Conservation (phyloP, 2,888 invertebrate genomes). For the Calephelis perditalis region DNA sequence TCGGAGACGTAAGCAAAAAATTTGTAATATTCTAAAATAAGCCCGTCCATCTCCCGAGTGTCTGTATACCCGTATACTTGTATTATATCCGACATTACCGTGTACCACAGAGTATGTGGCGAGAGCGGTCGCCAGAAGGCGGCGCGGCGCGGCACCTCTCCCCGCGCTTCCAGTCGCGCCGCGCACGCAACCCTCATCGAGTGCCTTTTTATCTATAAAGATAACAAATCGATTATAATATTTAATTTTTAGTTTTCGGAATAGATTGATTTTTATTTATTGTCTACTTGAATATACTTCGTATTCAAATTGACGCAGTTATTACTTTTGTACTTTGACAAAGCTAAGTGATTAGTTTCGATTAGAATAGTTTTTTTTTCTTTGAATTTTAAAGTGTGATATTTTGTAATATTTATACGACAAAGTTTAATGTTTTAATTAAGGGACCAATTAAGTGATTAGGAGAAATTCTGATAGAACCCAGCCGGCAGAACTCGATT, state of each 20-base stretch:
- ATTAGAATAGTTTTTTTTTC: slow-evolving; percentile 71
- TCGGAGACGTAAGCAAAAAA: slow-evolving; percentile 53
- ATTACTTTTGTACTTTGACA: slow-evolving; percentile 75
- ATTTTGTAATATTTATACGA: slow-evolving; percentile 78
- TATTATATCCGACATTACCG: slow-evolving; percentile 32
- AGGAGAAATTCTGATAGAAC: slow-evolving; percentile 73
- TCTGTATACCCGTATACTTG: slow-evolving; percentile 49
- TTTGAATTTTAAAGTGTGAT: slow-evolving; percentile 78
- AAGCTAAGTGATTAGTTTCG: slow-evolving; percentile 71
- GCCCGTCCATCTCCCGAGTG: slow-evolving; percentile 59
- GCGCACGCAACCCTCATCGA: slow-evolving; percentile 46
- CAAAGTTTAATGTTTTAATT: slow-evolving; percentile 75
- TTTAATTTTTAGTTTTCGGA: slow-evolving; percentile 76
- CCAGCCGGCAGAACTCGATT: slow-evolving; percentile 38
- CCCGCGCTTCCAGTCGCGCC: slow-evolving; percentile 53
- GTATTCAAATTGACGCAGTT: slow-evolving; percentile 74
- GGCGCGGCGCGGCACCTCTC: slow-evolving; percentile 38
- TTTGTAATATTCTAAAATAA: slow-evolving; percentile 42
- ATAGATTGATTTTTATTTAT: slow-evolving; percentile 76
- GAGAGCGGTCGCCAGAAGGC: slow-evolving; percentile 38
- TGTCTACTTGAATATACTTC: slow-evolving; percentile 63
- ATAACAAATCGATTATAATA: slow-evolving; percentile 68
- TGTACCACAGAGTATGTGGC: slow-evolving; percentile 22
- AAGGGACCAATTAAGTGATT: slow-evolving; percentile 77
- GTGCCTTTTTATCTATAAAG: slow-evolving; percentile 71